Base-by-base conservation (phyloP, 2,888 invertebrate species). In the Oligia strigilis region DNA sequence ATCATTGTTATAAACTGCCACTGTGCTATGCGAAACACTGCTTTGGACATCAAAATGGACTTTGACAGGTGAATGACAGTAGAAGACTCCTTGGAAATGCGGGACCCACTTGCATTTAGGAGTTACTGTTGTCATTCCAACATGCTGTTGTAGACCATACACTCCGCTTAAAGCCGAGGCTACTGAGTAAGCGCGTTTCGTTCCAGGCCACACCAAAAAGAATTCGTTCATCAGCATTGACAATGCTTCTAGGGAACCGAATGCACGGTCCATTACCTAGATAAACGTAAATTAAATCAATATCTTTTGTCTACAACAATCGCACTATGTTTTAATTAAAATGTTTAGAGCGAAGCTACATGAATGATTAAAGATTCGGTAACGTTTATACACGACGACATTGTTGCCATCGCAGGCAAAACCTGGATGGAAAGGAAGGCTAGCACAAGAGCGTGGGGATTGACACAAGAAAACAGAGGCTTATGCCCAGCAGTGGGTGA, bases 211-310 rank as follows among this genome's bases (percentile, higher is more conserved):
- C 92, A 96, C 91, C 43, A 71, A 72, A 72, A 97, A 97, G 87
- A 96, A 97, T 82, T 96, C 94, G 69, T 96, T 96, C 96, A 97
- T 96, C 8, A 97, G 86, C 0, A 90, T 90, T 23, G 96, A 93
- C 13, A 96, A 82, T 0, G 92, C 83, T 83, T 97, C 96, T 0
- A 94, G 40, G 64, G 93, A 94, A n/a, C 96, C 97, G 76, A 95
- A 95, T 0, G 91, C 93, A 69, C 91, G 90, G 0, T 97, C 97
- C 92, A 93, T 94, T 2, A 96, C 78, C 97, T 97, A 87, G 3
- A 89, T 91, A 74, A 71, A 80, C 3, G 36, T 29, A 52, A 55
- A 46, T n/a, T 36, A 0, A 36, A 19, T 73, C 23, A 60, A n/a
- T 60, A 29, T 36, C 0, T 36, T 55, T 9, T 17, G 0, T 46